A percentile compares a stretch with the other conserved stretches of the same genome.
Conservation (phyloP, 2,113 vertebrate genomes). For the Phrynosoma platyrhinos region DNA sequence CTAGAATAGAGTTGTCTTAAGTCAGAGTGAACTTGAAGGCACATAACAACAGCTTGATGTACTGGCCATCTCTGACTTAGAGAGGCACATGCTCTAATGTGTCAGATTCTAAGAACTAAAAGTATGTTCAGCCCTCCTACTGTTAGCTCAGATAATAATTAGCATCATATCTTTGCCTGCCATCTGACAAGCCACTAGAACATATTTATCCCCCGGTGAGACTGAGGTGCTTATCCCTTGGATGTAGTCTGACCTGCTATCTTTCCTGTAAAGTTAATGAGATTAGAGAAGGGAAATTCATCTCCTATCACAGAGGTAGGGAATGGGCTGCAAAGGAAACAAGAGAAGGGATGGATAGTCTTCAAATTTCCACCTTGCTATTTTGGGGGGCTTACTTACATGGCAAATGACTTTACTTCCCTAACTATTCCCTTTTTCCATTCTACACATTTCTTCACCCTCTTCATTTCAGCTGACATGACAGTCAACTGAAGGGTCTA, state of each 20-base stretch:
- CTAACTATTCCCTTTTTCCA: too few species aligned
- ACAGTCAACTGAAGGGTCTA: conserved; percentile 53
- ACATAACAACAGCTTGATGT: too few species aligned
- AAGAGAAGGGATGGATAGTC: neutral
- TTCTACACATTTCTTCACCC: neutral
- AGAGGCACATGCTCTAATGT: neutral
- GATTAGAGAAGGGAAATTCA: neutral
- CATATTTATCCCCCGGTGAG: neutral
- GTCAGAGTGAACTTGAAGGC: too few species aligned
- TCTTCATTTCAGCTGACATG: conserved; percentile 53
- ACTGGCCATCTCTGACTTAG: too few species aligned
- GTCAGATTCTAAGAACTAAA: neutral
- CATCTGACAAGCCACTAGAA: neutral
- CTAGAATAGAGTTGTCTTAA: too few species aligned
- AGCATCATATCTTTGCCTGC: neutral
- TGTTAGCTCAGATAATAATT: neutral
- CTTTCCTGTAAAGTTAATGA: neutral
- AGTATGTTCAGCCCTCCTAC: neutral
- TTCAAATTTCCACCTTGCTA: neutral
- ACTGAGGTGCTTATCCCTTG: neutral
- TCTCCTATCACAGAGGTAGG: neutral
- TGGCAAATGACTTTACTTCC: neutral
- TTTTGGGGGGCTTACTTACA: neutral
- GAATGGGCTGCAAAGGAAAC: too few species aligned
- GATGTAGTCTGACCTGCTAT: neutral